phyloP scores from a whole-genome alignment of 2,797 vertebrate species.

The Otolemur crassicaudatus region DNA sequence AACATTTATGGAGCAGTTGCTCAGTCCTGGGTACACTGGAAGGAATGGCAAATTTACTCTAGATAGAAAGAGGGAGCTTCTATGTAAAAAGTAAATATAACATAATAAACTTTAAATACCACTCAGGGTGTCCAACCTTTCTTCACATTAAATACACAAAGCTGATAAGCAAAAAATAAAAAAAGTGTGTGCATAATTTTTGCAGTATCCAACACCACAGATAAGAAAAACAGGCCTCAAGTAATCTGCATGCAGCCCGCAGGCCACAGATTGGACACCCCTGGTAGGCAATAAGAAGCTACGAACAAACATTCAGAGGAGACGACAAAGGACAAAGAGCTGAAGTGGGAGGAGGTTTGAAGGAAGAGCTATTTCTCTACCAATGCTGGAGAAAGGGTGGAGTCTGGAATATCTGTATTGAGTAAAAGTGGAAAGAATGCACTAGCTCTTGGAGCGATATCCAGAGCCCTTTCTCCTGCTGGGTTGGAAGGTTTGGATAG shows the following conservation, averaged over 20 bases:
- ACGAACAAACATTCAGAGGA: background rate
- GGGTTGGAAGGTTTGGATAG: background rate
- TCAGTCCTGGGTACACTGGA: background rate
- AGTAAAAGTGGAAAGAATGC: background rate
- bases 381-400: background rate
- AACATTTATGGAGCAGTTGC: background rate
- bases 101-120: background rate
- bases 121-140: too few relatives aligned
- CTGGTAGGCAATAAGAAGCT: background rate
- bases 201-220: too few relatives aligned
- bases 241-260: too few relatives aligned
- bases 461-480: background rate
- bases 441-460: background rate
- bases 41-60: background rate
- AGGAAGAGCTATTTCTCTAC: background rate
- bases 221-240: too few relatives aligned
- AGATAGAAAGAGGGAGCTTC: background rate
- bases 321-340: background rate
- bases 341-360: background rate
- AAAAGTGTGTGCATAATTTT: too few relatives aligned
- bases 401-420: background rate
- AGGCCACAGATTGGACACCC: too few relatives aligned
- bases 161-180: too few relatives aligned
- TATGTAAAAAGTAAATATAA: background rate
- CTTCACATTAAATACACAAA: too few relatives aligned